Evolutionary conservation across 2,113 vertebrate species (phyloP).

Genomic region (Ciconia boyciana): DNA sequence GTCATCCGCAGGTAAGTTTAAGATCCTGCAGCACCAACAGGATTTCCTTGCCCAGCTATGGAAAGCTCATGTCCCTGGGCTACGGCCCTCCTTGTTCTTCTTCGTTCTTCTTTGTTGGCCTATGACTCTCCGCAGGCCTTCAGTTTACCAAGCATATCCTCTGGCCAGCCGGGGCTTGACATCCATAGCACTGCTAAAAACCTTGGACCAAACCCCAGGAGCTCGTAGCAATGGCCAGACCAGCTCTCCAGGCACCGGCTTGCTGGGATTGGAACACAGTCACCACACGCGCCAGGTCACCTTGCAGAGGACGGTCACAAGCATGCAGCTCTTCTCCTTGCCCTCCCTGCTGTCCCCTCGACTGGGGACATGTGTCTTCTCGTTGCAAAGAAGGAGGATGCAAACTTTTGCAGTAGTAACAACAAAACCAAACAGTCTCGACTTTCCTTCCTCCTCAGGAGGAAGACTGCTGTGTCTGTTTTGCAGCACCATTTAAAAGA

Average conservation of each 20-base stretch:
- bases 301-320: not conserved
- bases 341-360: fast-evolving
- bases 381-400: not conserved
- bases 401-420: not conserved
- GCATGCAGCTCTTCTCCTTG: not conserved
- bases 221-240: not conserved
- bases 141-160: not conserved
- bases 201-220: not conserved
- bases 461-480: not conserved
- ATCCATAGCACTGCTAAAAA: not conserved
- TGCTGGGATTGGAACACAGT: not conserved
- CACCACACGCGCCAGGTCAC: not conserved
- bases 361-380: not conserved
- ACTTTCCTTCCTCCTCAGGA: not conserved
- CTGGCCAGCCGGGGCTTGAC: not conserved
- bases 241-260: not conserved
- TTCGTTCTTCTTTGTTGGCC: not conserved
- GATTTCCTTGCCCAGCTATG: not conserved
- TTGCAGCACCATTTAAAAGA: not conserved
- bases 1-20: not conserved
- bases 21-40: not conserved
- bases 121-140: not conserved
- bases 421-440: not conserved
- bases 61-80: not conserved
- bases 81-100: not conserved